Conservation (phyloP, 64 coral and sea anemone species). For the Actinia tenebrosa region DNA sequence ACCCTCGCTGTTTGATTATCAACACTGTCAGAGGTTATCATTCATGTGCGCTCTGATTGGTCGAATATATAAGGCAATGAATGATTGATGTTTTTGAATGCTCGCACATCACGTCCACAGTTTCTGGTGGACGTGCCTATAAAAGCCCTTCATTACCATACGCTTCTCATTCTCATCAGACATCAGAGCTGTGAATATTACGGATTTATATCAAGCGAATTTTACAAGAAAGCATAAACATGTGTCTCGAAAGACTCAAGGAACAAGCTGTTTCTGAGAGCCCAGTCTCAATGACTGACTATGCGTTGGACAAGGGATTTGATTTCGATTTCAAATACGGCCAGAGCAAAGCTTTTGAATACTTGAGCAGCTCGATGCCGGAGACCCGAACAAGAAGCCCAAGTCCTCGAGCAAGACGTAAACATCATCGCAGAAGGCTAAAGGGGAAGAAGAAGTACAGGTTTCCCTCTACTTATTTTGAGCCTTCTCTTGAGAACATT, state of each 20-base stretch:
- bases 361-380: slow-evolving; percentile 1
- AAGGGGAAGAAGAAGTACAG: slow-evolving; percentile 30
- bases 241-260: slow-evolving; percentile 23
- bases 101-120: slow-evolving; percentile 11
- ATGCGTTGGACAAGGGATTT: slow-evolving; percentile 12
- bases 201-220: not conserved
- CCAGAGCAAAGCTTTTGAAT: slow-evolving; percentile 27
- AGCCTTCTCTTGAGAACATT: slow-evolving; percentile 51
- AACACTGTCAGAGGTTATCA: slow-evolving; percentile 8
- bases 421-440: slow-evolving; percentile 23
- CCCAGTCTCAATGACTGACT: slow-evolving; percentile 38
- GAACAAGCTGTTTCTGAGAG: slow-evolving; percentile 8
- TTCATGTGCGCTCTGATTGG: slow-evolving; percentile 40
- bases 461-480: slow-evolving; percentile 37
- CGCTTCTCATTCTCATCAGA: not conserved
- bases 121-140: slow-evolving; percentile 33
- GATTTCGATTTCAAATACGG: slow-evolving; percentile 72
- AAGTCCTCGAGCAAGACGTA: slow-evolving; percentile 25
- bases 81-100: slow-evolving; percentile 52
- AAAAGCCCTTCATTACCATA: slow-evolving; percentile 11
- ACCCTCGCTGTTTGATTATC: not conserved
- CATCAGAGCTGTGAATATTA: not conserved
- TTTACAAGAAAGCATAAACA: not conserved
- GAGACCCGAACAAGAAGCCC: slow-evolving; percentile 24
- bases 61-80: slow-evolving; percentile 1